Conservation (phyloP, 2,797 vertebrate genomes). For the Carduelis carduelis region DNA sequence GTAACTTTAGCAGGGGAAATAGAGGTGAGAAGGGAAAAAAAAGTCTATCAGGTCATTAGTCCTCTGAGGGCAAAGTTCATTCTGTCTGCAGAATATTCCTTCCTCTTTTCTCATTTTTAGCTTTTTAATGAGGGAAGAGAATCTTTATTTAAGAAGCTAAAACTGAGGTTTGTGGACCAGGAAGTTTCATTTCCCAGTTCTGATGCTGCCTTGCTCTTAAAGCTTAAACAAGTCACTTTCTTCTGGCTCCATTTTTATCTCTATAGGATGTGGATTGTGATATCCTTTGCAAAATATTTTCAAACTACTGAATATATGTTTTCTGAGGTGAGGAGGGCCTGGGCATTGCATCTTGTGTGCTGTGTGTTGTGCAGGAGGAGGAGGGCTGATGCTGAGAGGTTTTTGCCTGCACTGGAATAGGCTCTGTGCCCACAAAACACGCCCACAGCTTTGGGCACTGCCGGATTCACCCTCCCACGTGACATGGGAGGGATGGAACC, state of each 20-base stretch:
- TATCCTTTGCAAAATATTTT: neutral
- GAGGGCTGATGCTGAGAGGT: neutral
- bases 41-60: constrained; percentile 23
- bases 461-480: fast-evolving
- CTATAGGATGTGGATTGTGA: neutral
- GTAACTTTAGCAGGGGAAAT: neutral
- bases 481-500: neutral
- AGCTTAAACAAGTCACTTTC: neutral
- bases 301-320: neutral
- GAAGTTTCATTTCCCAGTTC: constrained; percentile 9
- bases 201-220: neutral
- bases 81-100: neutral
- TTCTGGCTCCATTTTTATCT: neutral
- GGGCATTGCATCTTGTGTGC: fast-evolving
- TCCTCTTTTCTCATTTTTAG: neutral
- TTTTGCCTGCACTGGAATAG: neutral
- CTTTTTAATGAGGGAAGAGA: constrained; percentile 32
- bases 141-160: constrained; percentile 10
- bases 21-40: neutral
- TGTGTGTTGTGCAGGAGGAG: neutral
- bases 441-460: neutral
- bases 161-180: neutral
- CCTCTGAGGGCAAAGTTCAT: constrained; percentile 13
- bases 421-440: fast-evolving
- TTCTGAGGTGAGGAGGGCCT: neutral